Conservation (phyloP, 2,888 invertebrate species). For the Deilephila porcellus region DNA sequence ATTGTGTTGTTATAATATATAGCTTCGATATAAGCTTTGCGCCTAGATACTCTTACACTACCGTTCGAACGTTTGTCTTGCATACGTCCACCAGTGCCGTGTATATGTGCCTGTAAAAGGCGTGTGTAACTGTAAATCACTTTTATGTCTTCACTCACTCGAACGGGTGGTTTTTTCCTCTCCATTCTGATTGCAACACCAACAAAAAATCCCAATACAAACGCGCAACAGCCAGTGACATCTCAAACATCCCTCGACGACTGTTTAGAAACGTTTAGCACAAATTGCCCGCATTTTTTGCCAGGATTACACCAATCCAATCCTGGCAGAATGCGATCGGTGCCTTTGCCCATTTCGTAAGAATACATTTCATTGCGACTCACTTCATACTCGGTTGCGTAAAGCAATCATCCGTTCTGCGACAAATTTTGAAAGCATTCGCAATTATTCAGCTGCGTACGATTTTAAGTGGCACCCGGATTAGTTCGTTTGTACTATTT, state of each 20-base stretch:
- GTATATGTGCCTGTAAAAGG: neutral
- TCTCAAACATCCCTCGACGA: constrained; percentile 46
- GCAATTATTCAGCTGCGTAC: constrained; percentile 46
- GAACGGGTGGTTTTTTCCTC: neutral
- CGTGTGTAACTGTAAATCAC: neutral
- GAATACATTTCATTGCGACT: constrained; percentile 31
- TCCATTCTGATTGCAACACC: constrained; percentile 2
- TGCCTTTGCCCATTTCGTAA: constrained; percentile 34
- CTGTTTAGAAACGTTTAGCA: constrained; percentile 54
- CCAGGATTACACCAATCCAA: constrained; percentile 69
- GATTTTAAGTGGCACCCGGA: constrained; percentile 53
- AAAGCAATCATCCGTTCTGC: constrained; percentile 53
- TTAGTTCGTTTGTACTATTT: constrained; percentile 43
- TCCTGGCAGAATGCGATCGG: constrained; percentile 40
- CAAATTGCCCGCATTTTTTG: constrained; percentile 62
- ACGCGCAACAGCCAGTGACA: constrained; percentile 20
- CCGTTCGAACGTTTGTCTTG: too few relatives aligned
- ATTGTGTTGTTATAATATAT: too few relatives aligned
- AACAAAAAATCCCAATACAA: constrained; percentile 24
- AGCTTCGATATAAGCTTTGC: too few relatives aligned
- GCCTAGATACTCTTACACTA: too few relatives aligned
- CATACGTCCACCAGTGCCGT: too few relatives aligned
- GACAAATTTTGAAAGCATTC: constrained; percentile 49
- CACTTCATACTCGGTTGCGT: constrained; percentile 41
- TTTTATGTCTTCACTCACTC: constrained; percentile 12